Percentiles rank a stretch among this genome's conserved stretches.
Conservation (phyloP, 2,797 vertebrate genomes). For the Myotis vivesi region DNA sequence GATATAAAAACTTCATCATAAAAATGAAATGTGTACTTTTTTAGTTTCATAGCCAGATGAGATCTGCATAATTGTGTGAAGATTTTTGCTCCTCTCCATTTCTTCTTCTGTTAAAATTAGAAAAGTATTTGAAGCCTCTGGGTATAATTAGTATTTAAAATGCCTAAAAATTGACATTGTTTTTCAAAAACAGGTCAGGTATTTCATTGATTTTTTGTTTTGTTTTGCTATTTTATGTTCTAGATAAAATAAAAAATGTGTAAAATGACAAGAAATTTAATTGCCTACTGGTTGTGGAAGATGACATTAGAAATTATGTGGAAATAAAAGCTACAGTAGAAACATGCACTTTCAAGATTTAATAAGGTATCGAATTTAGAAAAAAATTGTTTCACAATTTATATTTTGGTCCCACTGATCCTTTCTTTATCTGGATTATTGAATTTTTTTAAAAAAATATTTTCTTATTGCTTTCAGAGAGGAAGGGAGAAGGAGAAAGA, state of each 20-base stretch:
- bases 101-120: neutral
- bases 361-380: neutral
- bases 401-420: neutral
- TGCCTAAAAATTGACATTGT: neutral
- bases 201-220: neutral
- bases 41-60: neutral
- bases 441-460: neutral
- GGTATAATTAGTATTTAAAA: neutral
- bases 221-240: neutral
- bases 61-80: neutral
- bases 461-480: no score
- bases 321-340: slow-evolving; percentile 3
- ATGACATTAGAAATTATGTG: neutral
- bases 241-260: neutral
- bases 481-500: no score
- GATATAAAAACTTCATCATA: neutral
- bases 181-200: neutral
- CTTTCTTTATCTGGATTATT: neutral
- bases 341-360: neutral
- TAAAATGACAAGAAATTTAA: slow-evolving; percentile 1
- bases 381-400: neutral
- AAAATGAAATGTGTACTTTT: neutral
- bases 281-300: neutral
- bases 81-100: neutral
- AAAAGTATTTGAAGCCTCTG: neutral